Percentiles rank a stretch among this genome's conserved stretches.
These are phyloP conservation scores for Amiota minor DNA, from an alignment of 2,888 invertebrate genomes.

Conservation along the genomic window DNA sequence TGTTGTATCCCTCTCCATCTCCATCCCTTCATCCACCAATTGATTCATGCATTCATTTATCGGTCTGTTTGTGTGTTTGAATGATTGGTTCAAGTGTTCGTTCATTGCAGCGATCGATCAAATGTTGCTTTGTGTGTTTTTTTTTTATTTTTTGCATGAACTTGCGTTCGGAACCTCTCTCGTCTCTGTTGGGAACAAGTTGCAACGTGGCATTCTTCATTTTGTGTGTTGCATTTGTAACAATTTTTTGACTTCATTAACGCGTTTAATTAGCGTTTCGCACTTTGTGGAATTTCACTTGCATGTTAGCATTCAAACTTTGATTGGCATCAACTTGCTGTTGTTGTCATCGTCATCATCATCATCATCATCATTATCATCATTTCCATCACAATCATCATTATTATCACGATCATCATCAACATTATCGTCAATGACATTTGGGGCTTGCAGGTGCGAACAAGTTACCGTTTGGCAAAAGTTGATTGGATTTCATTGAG, in stretches of 20 bases:
- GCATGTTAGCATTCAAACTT: conserved; percentile 22
- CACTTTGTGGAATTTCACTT: conserved; percentile 29
- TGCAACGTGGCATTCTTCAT: neutral
- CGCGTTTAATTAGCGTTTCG: conserved; percentile 33
- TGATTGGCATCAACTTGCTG: conserved; percentile 10
- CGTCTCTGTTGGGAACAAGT: neutral
- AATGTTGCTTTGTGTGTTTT: neutral
- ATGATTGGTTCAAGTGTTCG: conserved; percentile 21
- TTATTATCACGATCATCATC: too few relatives aligned
- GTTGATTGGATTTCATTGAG: neutral
- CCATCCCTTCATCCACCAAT: too few relatives aligned
- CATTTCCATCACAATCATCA: too few relatives aligned
- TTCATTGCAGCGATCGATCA: conserved; percentile 12
- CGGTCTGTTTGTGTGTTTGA: conserved; percentile 12
- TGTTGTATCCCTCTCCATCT: too few relatives aligned
- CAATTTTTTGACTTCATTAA: conserved; percentile 30
- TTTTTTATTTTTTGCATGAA: neutral
- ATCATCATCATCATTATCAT: too few relatives aligned
- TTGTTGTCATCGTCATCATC: too few relatives aligned
- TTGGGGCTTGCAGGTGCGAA: conserved; percentile 16
- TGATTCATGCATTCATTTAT: neutral
- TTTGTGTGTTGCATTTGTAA: neutral
- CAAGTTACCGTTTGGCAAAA: conserved; percentile 6
- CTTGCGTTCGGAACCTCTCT: conserved; percentile 3
- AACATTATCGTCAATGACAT: too few relatives aligned